phyloP scores from a whole-genome alignment of 2,113 vertebrate genomes.

The Aplodontia rufa region DNA sequence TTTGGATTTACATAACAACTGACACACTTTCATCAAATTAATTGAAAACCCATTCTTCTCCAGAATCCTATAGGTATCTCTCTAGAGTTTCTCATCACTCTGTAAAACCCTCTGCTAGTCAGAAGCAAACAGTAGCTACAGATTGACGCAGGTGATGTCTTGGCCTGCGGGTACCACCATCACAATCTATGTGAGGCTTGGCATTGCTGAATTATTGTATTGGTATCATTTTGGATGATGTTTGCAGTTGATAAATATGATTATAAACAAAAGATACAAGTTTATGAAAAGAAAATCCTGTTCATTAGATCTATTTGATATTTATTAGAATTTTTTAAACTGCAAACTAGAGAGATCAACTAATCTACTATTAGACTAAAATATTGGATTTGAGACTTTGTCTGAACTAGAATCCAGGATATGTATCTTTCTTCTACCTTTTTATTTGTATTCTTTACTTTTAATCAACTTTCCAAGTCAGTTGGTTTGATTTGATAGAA shows the following conservation, averaged over 20 bases:
- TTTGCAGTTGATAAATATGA: neutral
- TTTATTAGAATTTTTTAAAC: neutral
- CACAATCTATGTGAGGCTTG: neutral
- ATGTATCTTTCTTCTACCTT: neutral
- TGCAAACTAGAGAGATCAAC: neutral
- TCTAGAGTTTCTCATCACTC: neutral
- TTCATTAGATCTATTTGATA: neutral
- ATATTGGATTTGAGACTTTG: neutral
- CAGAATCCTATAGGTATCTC: neutral
- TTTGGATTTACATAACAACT: neutral
- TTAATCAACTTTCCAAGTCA: neutral
- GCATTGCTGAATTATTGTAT: neutral
- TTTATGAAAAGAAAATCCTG: neutral
- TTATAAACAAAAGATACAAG: neutral
- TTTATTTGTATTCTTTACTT: neutral
- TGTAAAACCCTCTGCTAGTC: neutral
- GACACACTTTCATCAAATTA: neutral
- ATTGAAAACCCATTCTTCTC: neutral
- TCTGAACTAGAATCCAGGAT: neutral
- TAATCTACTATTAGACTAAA: neutral
- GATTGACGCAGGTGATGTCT: neutral
- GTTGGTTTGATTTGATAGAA: neutral
- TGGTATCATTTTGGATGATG: neutral
- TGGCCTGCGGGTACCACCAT: neutral
- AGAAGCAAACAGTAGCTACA: neutral